Evolutionary conservation across 2,797 vertebrate species (phyloP), one percentile per base, ranked within the genome.

Genomic region (Cephalopachus bancanus): DNA sequence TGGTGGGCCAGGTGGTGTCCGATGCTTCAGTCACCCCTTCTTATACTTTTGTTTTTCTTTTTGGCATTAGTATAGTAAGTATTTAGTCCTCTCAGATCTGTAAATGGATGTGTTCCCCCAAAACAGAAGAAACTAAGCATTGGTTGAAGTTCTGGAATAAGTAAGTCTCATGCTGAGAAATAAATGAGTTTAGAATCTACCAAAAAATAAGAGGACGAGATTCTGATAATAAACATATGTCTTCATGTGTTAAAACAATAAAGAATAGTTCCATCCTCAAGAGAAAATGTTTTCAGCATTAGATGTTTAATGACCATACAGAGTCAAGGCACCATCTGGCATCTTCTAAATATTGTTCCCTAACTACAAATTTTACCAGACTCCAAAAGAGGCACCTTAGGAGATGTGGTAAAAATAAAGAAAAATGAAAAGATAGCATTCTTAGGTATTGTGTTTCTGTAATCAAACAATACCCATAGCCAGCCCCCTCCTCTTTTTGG

Each of bases 91-190:
- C 81, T 97, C 76, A 76, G 69, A 92, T 6, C 62, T 89, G 51
- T 26, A 87, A 94, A 92, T 6, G 17, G 44, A 84, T 26, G 7
- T 57, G 24, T 17, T 93, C 80, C 53, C 62, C 81, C 24, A 37
- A 85, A 93, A 78, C 85, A 75, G 24, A 24, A 92, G 95, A 95
- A 93, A 91, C 69, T 30, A 71, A 91, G 55, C 92, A 85, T 16
- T 91, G 74, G 72, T 87, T 74, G 8, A 76, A 79, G 30, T 75
- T 83, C 85, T 87, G 64, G 83, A 84, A n/a, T 85, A 83, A 92
- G 55, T 64, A 80, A 94, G 55, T 69, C 79, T 97, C 51, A 51
- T 62, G 72, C 59, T 86, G 24, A 49, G n/a, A 94, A 95, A 91
- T 59, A 90, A 81, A 91, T 44, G 74, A 60, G 24, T 51, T 95